Evolutionary conservation across 2,797 vertebrate genomes (phyloP).

Genomic region (Acanthopagrus latus): DNA sequence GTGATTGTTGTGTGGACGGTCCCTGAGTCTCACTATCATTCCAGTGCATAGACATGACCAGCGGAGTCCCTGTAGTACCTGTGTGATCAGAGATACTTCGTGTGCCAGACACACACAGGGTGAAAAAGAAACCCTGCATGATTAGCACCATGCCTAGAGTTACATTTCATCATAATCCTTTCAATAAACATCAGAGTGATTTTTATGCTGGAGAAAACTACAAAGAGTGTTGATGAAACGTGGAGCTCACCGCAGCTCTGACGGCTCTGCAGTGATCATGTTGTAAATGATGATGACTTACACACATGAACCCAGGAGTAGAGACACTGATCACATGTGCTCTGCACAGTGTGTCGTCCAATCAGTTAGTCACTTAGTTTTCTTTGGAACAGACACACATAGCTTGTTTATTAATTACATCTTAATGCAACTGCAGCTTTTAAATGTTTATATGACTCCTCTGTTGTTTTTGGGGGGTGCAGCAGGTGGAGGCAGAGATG

Average conservation of each 20-base stretch:
- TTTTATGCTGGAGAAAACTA: neutral
- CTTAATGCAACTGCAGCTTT: too few relatives aligned
- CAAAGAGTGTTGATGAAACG: neutral
- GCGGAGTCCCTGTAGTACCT: neutral
- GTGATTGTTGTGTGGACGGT: too few relatives aligned
- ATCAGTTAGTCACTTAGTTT: too few relatives aligned
- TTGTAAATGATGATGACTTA: neutral
- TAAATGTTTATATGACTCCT: too few relatives aligned
- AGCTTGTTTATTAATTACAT: too few relatives aligned
- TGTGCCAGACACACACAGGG: neutral
- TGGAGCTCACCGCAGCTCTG: neutral
- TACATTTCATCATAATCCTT: neutral
- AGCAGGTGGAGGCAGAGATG: neutral
- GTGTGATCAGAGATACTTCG: neutral
- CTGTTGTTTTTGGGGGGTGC: too few relatives aligned
- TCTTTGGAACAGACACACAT: too few relatives aligned
- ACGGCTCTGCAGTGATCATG: neutral
- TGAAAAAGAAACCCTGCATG: neutral
- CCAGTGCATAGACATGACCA: neutral
- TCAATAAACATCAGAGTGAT: slow-evolving; percentile 1
- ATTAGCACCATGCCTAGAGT: neutral
- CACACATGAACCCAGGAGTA: neutral
- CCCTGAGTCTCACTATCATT: neutral
- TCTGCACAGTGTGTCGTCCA: too few relatives aligned
- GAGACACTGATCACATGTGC: neutral